Evolutionary conservation across 2,888 invertebrate species (phyloP).

Genomic region (Eupithecia tripunctaria): DNA sequence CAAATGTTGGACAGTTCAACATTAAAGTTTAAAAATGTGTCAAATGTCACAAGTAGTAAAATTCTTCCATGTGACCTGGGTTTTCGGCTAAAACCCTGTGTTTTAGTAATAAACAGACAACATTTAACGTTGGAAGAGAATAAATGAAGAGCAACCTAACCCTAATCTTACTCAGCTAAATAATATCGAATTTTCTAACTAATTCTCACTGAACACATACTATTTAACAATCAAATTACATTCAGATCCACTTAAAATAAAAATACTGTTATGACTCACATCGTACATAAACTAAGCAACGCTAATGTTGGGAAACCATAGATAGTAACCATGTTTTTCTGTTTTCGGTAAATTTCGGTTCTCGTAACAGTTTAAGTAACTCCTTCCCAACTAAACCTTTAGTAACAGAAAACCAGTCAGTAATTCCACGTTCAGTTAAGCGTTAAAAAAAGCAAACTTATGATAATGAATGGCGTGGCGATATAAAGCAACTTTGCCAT

Average conservation of each 20-base stretch:
- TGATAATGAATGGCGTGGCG: neutral
- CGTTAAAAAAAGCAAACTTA: constrained; percentile 18
- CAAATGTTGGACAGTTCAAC: neutral
- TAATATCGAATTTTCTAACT: constrained; percentile 70
- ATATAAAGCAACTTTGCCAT: neutral
- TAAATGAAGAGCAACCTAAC: constrained; percentile 58
- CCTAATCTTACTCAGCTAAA: constrained; percentile 59
- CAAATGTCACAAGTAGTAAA: neutral
- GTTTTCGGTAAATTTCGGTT: neutral
- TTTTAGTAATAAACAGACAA: constrained; percentile 9
- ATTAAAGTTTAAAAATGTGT: neutral
- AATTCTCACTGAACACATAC: constrained; percentile 75
- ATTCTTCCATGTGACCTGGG: neutral
- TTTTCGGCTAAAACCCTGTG: neutral
- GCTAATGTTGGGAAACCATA: neutral
- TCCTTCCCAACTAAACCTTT: neutral
- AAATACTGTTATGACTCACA: constrained; percentile 42
- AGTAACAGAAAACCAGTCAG: neutral
- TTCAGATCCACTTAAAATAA: constrained; percentile 44
- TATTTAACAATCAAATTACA: constrained; percentile 24
- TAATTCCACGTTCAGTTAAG: neutral
- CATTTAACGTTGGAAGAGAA: neutral
- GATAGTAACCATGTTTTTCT: neutral
- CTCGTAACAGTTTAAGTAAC: neutral
- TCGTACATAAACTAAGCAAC: constrained; percentile 35